Conservation (phyloP, 64 coral and sea anemone species). For the Montipora sp. region DNA sequence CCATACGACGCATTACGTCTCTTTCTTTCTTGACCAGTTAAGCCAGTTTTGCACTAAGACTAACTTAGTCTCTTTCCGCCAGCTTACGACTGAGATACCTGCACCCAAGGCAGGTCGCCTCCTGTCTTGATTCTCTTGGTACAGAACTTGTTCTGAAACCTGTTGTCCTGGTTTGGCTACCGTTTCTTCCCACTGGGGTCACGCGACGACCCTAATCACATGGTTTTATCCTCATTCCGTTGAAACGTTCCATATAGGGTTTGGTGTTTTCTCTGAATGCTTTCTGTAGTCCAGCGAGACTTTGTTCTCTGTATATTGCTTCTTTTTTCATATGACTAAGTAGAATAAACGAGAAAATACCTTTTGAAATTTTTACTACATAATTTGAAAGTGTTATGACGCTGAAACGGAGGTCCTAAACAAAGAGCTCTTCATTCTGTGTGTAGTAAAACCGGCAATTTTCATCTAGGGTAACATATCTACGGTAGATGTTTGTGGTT, state of each 20-base stretch:
- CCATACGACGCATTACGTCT: too few species aligned
- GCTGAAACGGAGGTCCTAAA: too few species aligned
- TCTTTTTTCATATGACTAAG: slow-evolving; percentile 22
- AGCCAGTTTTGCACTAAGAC: not conserved
- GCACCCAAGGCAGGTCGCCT: not conserved
- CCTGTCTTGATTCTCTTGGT: not conserved
- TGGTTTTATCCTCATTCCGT: not conserved
- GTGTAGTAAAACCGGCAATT: too few species aligned
- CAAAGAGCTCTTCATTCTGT: too few species aligned
- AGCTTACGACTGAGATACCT: not conserved
- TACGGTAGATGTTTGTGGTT: too few species aligned
- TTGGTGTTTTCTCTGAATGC: not conserved
- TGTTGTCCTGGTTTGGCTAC: not conserved
- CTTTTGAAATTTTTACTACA: too few species aligned
- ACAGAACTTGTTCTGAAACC: not conserved
- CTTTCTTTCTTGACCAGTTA: not conserved
- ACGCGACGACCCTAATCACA: not conserved
- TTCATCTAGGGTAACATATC: too few species aligned
- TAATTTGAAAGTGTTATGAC: not conserved
- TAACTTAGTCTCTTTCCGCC: not conserved
- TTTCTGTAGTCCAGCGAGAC: not conserved
- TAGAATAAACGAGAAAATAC: not conserved
- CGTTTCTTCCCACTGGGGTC: not conserved
- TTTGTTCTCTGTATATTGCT: slow-evolving; percentile 18
- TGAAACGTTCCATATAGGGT: slow-evolving; percentile 2